A percentile compares a stretch with the other conserved stretches of the same genome.
phyloP scores from a whole-genome alignment of 2,888 invertebrate genomes.

The Ectobius pallidus region DNA sequence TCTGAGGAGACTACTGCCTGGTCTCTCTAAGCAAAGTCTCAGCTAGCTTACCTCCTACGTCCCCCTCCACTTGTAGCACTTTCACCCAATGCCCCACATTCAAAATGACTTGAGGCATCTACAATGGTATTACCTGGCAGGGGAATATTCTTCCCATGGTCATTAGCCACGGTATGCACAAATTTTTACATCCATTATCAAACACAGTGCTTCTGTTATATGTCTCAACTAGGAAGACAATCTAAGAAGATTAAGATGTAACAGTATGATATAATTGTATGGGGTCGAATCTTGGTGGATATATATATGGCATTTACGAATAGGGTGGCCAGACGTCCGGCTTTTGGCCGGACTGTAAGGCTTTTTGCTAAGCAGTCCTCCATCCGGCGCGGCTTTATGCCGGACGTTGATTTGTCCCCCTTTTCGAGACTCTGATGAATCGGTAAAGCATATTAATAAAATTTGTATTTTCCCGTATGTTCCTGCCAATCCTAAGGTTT shows the following conservation, averaged over 20 bases:
- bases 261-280: too few species aligned
- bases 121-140: constrained; percentile 10
- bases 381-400: too few species aligned
- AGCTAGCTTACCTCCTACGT: background rate
- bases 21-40: background rate
- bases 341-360: too few species aligned
- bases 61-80: constrained; percentile 39
- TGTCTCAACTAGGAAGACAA: constrained; percentile 18
- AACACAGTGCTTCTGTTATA: background rate
- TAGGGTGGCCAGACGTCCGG: too few species aligned
- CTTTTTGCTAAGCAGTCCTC: too few species aligned
- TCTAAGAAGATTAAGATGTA: background rate
- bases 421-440: too few species aligned
- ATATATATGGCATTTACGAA: too few species aligned
- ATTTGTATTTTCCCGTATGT: too few species aligned
- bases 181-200: constrained; percentile 7
- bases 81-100: constrained; percentile 58
- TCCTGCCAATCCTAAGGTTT: too few species aligned
- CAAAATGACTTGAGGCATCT: constrained; percentile 45
- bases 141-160: constrained; percentile 11
- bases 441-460: too few species aligned
- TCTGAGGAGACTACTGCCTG: background rate
- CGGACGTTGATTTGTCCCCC: too few species aligned
- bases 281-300: too few species aligned
- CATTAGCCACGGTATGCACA: constrained; percentile 13